A percentile compares a stretch with the other conserved stretches of the same genome.
These are phyloP conservation scores for Delia radicum DNA, from an alignment of 1,140 invertebrate species.

Conservation along the genomic window DNA sequence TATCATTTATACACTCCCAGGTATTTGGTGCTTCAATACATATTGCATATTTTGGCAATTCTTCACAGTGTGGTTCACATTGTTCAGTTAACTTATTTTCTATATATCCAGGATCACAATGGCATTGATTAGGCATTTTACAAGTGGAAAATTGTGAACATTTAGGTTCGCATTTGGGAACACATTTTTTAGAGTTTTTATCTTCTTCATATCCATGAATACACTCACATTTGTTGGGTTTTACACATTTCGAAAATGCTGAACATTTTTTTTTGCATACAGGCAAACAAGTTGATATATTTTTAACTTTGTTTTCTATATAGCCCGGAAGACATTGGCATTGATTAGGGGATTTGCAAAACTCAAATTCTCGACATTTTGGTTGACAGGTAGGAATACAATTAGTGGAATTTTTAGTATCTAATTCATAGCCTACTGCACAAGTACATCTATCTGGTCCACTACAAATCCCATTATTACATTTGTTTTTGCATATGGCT, in stretches of 20 bases:
- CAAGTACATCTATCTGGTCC: not conserved
- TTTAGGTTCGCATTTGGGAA: not conserved
- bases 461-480: not conserved
- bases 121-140: not conserved
- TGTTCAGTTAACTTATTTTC: not conserved
- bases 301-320: no score
- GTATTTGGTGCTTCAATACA: not conserved
- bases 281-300: not conserved
- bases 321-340: no score
- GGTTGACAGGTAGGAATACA: not conserved
- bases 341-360: no score
- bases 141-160: not conserved
- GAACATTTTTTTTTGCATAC: not conserved
- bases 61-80: not conserved
- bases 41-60: not conserved
- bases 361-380: no score
- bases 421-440: not conserved
- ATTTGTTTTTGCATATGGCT: not conserved
- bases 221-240: not conserved
- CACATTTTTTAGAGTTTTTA: not conserved
- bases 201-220: not conserved
- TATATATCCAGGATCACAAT: not conserved
- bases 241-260: not conserved
- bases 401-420: not conserved
- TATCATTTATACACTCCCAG: not conserved